These are phyloP conservation scores for Murina feae DNA, from an alignment of 2,113 vertebrate genomes.

Conservation along the genomic window DNA sequence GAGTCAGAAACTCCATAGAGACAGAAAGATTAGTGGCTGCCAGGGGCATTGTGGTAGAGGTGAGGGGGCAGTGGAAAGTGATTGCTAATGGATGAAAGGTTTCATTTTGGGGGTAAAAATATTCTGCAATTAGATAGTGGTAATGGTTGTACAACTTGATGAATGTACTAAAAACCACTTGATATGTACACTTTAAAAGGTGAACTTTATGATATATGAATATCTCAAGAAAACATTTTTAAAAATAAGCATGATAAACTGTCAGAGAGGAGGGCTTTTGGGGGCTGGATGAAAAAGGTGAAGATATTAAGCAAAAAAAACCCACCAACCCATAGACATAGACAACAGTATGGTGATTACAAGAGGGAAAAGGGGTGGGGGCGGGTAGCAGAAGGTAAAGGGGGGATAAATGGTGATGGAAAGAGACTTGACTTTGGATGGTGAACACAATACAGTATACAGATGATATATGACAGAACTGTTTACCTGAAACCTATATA, in stretches of 20 bases:
- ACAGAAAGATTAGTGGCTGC: no score
- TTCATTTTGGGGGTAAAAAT: background rate
- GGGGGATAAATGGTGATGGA: background rate
- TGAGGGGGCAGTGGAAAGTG: background rate
- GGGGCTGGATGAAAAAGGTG: background rate
- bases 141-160: background rate
- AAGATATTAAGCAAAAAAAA: background rate
- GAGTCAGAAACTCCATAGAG: no score
- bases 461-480: background rate
- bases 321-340: background rate
- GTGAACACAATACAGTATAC: background rate
- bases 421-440: background rate
- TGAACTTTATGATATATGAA: no score
- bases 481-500: background rate
- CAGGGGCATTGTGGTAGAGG: no score
- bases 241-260: no score
- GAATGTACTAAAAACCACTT: no score
- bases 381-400: background rate
- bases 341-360: background rate
- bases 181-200: no score
- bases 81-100: background rate
- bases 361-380: background rate
- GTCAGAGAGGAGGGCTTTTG: no score
- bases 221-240: no score
- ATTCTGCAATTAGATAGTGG: background rate